phyloP scores from a whole-genome alignment of 2,888 invertebrate species.

The Bellardia pandia region DNA sequence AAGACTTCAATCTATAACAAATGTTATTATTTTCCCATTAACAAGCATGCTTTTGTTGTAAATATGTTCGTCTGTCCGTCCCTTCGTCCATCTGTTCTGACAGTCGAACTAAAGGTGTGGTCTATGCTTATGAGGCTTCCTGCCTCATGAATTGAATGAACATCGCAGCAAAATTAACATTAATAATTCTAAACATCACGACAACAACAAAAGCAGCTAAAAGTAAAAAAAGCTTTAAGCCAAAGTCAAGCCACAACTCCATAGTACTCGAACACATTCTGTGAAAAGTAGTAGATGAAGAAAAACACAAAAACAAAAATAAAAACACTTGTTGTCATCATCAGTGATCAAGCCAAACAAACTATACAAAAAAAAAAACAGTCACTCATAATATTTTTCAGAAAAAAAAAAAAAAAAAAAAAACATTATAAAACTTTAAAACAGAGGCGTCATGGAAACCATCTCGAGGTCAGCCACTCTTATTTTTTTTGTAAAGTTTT shows the following conservation, averaged over 20 bases:
- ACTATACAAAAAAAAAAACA: constrained; percentile 24
- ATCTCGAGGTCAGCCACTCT: constrained; percentile 77
- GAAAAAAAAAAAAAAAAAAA: constrained; percentile 44
- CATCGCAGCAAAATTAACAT: constrained; percentile 48
- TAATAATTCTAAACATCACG: constrained; percentile 68
- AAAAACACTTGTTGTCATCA: constrained; percentile 71
- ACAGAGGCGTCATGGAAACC: constrained; percentile 75
- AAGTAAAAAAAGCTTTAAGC: constrained; percentile 17
- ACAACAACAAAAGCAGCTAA: constrained; percentile 22
- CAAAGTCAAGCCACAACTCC: constrained; percentile 41
- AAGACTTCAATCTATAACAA: constrained; percentile 48
- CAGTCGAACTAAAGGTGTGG: constrained; percentile 68
- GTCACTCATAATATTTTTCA: constrained; percentile 50
- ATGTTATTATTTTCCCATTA: constrained; percentile 73
- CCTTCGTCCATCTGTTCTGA: constrained; percentile 16
- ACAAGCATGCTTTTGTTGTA: constrained; percentile 37
- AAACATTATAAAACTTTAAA: constrained; percentile 58
- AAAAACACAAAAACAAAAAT: constrained; percentile 35
- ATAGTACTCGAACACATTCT: constrained; percentile 21
- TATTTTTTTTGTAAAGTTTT: constrained; percentile 36
- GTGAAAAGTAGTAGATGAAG: neutral
- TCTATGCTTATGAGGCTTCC: constrained; percentile 70
- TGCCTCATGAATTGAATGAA: constrained; percentile 53
- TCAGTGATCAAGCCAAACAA: constrained; percentile 58
- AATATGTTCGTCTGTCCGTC: constrained; percentile 25